Evolutionary conservation across 2,888 invertebrate genomes (phyloP).

Genomic region (Biston stratarius): DNA sequence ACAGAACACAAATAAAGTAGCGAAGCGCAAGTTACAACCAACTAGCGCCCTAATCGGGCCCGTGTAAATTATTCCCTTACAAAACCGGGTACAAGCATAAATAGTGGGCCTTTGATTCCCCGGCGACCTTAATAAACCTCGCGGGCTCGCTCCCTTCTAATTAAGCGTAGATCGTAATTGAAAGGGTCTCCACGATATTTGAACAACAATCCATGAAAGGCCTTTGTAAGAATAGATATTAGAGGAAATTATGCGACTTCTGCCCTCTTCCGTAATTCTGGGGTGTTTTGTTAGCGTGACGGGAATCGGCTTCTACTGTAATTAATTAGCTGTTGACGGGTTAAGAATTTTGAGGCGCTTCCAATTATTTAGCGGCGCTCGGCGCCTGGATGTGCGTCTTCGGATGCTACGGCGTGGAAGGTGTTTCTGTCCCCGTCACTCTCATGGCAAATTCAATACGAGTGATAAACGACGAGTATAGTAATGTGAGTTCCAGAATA

Average conservation of each 20-base stretch:
- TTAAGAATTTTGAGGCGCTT: constrained; percentile 5
- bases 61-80: constrained; percentile 53
- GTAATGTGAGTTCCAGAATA: too few relatives aligned
- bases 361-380: too few relatives aligned
- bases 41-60: constrained; percentile 37
- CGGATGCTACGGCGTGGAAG: too few relatives aligned
- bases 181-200: constrained; percentile 67
- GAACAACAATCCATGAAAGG: constrained; percentile 64
- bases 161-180: constrained; percentile 71
- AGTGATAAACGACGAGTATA: too few relatives aligned
- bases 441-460: too few relatives aligned
- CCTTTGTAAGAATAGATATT: constrained; percentile 41
- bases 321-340: constrained; percentile 3
- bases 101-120: constrained; percentile 60
- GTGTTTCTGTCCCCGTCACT: too few relatives aligned
- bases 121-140: constrained; percentile 60
- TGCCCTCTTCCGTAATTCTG: constrained; percentile 29
- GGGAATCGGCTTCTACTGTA: constrained; percentile 4
- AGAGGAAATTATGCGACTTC: constrained; percentile 36
- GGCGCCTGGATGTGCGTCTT: neutral
- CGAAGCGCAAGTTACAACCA: constrained; percentile 30
- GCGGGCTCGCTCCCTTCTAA: constrained; percentile 59
- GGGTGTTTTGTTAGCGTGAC: constrained; percentile 24
- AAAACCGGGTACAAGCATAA: constrained; percentile 51
- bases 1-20: constrained; percentile 19